Evolutionary conservation across 2,113 vertebrate genomes (phyloP).

Genomic region (Paralichthys olivaceus): DNA sequence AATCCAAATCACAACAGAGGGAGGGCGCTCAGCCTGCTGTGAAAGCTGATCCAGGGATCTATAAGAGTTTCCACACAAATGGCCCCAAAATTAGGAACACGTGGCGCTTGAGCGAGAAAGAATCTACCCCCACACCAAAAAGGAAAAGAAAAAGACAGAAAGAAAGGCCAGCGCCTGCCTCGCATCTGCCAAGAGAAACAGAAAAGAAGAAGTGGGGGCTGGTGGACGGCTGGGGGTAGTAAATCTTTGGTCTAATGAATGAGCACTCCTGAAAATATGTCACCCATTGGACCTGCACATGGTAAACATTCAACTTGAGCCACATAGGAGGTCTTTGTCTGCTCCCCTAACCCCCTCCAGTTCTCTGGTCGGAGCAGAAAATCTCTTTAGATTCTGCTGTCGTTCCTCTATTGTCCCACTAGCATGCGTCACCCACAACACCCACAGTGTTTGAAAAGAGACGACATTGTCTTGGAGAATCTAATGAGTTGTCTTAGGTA

Average conservation of each 20-base stretch:
- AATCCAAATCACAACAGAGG: slow-evolving; percentile 25
- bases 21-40: slow-evolving; percentile 52
- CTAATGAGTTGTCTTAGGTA: slow-evolving; percentile 22
- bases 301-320: slow-evolving; percentile 67
- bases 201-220: slow-evolving; percentile 62
- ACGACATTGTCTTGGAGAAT: not conserved
- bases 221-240: slow-evolving; percentile 62
- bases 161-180: slow-evolving; percentile 69
- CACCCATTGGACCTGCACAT: slow-evolving; percentile 75
- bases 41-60: slow-evolving; percentile 60
- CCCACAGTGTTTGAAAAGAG: slow-evolving; percentile 13
- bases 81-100: slow-evolving; percentile 77
- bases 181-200: slow-evolving; percentile 85
- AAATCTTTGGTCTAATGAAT: slow-evolving; percentile 82
- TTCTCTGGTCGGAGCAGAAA: slow-evolving; percentile 13
- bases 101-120: slow-evolving; percentile 61
- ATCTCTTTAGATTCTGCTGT: slow-evolving; percentile 32
- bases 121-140: slow-evolving; percentile 61
- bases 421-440: slow-evolving; percentile 26
- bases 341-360: slow-evolving; percentile 4
- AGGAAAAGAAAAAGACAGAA: slow-evolving; percentile 37
- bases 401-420: slow-evolving; percentile 49
- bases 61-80: slow-evolving; percentile 78
- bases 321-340: slow-evolving; percentile 74
- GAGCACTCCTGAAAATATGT: slow-evolving; percentile 78